Evolutionary conservation across 1,140 invertebrate species (phyloP).

Genomic region (Triops cancriformis): DNA sequence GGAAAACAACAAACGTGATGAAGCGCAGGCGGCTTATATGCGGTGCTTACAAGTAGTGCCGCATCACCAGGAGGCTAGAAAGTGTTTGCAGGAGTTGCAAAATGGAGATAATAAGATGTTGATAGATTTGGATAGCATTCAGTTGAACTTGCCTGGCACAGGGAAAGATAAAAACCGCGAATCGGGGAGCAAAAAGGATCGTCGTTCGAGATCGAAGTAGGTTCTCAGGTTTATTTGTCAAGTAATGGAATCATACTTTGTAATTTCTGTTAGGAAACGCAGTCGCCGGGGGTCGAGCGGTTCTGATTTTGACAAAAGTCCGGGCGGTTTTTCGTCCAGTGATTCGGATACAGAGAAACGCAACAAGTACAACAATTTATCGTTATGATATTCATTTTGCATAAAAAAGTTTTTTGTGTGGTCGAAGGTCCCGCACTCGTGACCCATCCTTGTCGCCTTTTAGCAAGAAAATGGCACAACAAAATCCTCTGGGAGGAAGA

Average conservation of each 20-base stretch:
- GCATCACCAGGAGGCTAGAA: constrained; percentile 71
- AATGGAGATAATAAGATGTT: constrained; percentile 46
- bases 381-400: background rate
- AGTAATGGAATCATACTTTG: no score
- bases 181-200: constrained; percentile 56
- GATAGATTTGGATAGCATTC: background rate
- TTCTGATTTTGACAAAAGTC: background rate
- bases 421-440: constrained; percentile 21
- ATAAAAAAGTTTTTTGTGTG: background rate
- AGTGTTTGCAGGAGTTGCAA: constrained; percentile 53
- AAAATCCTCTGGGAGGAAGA: constrained; percentile 40
- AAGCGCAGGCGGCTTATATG: constrained; percentile 72
- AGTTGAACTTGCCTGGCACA: background rate
- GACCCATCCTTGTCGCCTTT: constrained; percentile 63
- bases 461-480: constrained; percentile 65
- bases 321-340: constrained; percentile 1
- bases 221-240: background rate
- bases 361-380: background rate
- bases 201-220: constrained; percentile 34
- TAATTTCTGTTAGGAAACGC: background rate
- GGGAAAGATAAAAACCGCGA: constrained; percentile 44
- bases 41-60: constrained; percentile 69
- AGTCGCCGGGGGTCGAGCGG: background rate
- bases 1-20: constrained; percentile 54
- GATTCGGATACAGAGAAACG: background rate